Conservation (phyloP, 2,797 vertebrate species). For the Anas capensis region DNA sequence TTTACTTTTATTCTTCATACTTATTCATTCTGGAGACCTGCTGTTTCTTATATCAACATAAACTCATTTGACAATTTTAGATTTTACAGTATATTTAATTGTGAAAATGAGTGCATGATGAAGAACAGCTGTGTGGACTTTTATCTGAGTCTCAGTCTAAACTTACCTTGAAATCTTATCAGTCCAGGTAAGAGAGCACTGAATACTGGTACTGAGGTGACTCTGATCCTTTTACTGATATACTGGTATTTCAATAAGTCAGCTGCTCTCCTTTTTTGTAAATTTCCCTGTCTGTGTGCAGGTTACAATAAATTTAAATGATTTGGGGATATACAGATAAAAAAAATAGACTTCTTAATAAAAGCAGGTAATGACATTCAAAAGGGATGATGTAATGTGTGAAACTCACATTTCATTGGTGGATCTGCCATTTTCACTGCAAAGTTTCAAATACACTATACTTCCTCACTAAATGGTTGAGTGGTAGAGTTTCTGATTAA, state of each 20-base stretch:
- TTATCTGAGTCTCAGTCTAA: not conserved
- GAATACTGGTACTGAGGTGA: not conserved
- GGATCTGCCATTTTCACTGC: not conserved
- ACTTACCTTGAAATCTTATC: not conserved
- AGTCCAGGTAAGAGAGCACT: not conserved
- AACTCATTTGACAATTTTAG: not conserved
- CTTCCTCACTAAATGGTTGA: not conserved
- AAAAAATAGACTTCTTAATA: not conserved
- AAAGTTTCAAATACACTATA: not conserved
- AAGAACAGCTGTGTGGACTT: not conserved
- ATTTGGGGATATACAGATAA: not conserved
- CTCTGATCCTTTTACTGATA: not conserved
- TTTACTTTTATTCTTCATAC: not conserved
- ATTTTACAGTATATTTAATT: not conserved
- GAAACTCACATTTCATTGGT: not conserved
- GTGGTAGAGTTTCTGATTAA: not conserved
- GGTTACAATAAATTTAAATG: not conserved
- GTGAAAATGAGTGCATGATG: not conserved
- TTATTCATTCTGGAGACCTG: not conserved
- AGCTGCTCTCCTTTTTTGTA: not conserved
- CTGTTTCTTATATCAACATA: not conserved
- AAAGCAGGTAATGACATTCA: not conserved
- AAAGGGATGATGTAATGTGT: not conserved
- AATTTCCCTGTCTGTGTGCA: not conserved
- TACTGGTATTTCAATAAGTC: not conserved